Evolutionary conservation across 1,140 invertebrate genomes (phyloP), one percentile per base, ranked within the genome.

Genomic region (Artemia franciscana): DNA sequence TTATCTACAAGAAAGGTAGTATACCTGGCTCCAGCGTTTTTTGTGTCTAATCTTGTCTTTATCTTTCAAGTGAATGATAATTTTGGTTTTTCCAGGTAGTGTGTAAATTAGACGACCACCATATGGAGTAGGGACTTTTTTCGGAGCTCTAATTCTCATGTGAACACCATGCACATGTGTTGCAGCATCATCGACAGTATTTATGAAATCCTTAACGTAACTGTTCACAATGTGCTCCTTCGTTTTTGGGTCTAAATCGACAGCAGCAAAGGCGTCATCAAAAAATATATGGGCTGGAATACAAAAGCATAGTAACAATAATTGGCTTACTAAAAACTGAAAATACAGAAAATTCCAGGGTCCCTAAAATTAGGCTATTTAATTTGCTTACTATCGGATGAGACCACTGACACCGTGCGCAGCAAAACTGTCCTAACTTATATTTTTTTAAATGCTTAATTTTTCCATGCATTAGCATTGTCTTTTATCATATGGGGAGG

Each of bases 231-330:
- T 30, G n/a, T 27, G 39, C 12, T 60, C 60, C 4, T 66, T 60
- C n/a, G 67, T 63, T n/a, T n/a, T n/a, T n/a, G n/a, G n/a, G n/a
- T 58, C 60, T 28, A 64, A 28, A 15, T 63, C 60, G 68, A 26
- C 21, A 28, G 67, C 27, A 24, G 66, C 63, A 51, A 80, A 79
- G 3, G 80, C 79, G 67, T 82, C 80, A 67, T 82, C 80, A 66
- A 82, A 79, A 64, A 81, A 78, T 26, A 82, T 79, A 64, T 82
- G 78, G 9, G 77, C 63, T 67, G 61, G 0, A 51, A 63, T 25
- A 27, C 23, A 7, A 26, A 28, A n/a, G n/a, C n/a, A 61, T 24
- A 25, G n/a, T n/a, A n/a, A n/a, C n/a, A n/a, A n/a, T n/a, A n/a
- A n/a, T n/a, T n/a, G n/a, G n/a, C n/a, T n/a, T n/a, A n/a, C n/a